Percentiles rank a stretch among this genome's conserved stretches.
Evolutionary conservation across 2,888 invertebrate genomes (phyloP).

Genomic region (Chymomyza caudatula): DNA sequence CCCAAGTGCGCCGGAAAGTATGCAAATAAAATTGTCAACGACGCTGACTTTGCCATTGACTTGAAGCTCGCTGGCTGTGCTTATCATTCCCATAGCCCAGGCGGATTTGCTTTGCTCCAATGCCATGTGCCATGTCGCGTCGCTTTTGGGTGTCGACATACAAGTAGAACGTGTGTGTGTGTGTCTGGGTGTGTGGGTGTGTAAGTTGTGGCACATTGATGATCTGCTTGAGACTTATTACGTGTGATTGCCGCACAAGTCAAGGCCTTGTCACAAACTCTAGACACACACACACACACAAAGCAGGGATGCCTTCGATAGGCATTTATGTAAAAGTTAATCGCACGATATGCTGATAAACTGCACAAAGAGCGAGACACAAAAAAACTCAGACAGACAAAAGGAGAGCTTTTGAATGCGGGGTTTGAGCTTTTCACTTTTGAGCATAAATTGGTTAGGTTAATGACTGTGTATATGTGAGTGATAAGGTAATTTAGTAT

Average conservation of each 20-base stretch:
- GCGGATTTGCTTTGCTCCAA: background rate
- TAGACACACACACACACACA: constrained; percentile 2
- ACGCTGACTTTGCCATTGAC: constrained; percentile 4
- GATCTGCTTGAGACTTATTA: constrained; percentile 4
- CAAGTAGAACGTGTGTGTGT: background rate
- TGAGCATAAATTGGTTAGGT: background rate
- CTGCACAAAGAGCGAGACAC: constrained; percentile 12
- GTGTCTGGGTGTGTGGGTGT: background rate
- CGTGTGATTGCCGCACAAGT: constrained; percentile 10
- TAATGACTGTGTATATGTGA: background rate
- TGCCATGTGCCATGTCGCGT: background rate
- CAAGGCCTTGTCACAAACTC: constrained; percentile 2
- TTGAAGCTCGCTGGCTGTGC: constrained; percentile 1
- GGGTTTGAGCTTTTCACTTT: constrained; percentile 1
- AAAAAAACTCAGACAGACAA: background rate
- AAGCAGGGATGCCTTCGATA: constrained; percentile 5
- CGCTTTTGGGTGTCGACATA: background rate
- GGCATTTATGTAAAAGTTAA: constrained; percentile 44
- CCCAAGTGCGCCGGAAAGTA: constrained; percentile 33
- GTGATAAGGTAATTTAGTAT: too few species aligned
- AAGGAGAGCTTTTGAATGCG: constrained; percentile 13
- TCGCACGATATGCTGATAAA: constrained; percentile 43
- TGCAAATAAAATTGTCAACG: constrained; percentile 55
- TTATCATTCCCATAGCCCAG: background rate
- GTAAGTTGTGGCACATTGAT: background rate